Base-by-base conservation (phyloP, 2,113 vertebrate genomes). In the Spizaetus ornatus region DNA sequence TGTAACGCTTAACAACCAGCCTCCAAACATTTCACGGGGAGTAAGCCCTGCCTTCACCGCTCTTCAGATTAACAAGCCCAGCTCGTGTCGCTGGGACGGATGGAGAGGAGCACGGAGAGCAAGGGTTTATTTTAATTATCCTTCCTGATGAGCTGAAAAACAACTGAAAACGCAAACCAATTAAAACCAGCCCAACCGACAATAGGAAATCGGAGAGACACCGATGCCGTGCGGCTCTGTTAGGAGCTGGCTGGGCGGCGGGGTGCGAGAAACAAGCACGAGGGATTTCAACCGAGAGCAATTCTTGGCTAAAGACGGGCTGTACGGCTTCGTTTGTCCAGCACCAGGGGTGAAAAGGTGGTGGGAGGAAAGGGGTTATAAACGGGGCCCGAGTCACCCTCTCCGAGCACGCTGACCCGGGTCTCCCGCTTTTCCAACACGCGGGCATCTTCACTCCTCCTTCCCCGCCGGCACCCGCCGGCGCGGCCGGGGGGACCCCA, bases 141-240 rank as follows among this genome's bases (percentile, higher is more conserved):
- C 66, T 92, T 96, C 91, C 78, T 66, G 77, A 95, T 82, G 86
- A 96, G 80, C 58, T 89, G 70, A 91, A 95, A 97, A 94, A 26
- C 76, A 95, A 84, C 43, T 56, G 87, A 89, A 96, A 97, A 93
- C 42, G 62, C 83, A 85, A 85, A 61, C 31, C 70, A 93, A 76
- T 89, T 95, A 93, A 89, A 95, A 89, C 53, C 81, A 93, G 78
- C 52, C 82, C 70, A 36, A 29, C 1, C 4, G 10, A 82, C 73
- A 79, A 61, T 0, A 61, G 81, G 84, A 92, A 96, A 94, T 66
- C 73, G 62, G 72, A 82, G 63, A 48, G 65, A 84, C 31, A 71
- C 62, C 18, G 78, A 38, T 20, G n/a, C 52, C 83, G 23, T 2
- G 11, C 7, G 36, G 74, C 72, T 77, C 93, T 9, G 3, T 53